These are phyloP conservation scores for Meleagris gallopavo DNA, from an alignment of 2,113 vertebrate species.

Conservation along the genomic window DNA sequence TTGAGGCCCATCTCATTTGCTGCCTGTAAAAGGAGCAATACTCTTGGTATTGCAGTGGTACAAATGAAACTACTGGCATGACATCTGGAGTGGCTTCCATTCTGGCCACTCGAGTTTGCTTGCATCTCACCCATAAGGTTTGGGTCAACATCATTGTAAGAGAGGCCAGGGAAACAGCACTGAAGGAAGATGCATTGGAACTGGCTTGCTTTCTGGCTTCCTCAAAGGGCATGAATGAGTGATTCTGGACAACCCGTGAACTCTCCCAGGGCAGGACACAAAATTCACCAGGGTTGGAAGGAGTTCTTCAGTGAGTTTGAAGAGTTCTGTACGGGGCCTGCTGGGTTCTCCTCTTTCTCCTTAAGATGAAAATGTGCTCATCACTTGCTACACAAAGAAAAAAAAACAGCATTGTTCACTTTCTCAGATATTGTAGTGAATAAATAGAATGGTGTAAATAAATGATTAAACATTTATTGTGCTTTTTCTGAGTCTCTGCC, in stretches of 20 bases:
- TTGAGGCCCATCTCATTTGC: neutral
- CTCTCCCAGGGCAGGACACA: neutral
- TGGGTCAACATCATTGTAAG: neutral
- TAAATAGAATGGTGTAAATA: neutral
- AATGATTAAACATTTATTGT: neutral
- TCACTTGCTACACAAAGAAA: neutral
- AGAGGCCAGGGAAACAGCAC: neutral
- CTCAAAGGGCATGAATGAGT: rapidly evolving
- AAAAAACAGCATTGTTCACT: neutral
- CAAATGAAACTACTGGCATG: neutral
- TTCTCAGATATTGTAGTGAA: neutral
- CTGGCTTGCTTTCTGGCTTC: neutral
- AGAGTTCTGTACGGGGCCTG: neutral
- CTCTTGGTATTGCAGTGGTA: neutral
- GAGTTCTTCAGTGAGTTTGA: neutral
- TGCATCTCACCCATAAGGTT: neutral
- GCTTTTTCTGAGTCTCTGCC: neutral
- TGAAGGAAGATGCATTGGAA: neutral
- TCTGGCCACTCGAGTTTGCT: neutral
- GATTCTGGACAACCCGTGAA: neutral
- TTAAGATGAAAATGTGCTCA: neutral
- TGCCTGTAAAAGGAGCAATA: neutral
- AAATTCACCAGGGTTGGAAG: neutral
- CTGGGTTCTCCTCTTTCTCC: neutral
- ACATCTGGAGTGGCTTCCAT: neutral